phyloP scores from a whole-genome alignment of 2,888 invertebrate genomes.

The Ormyrus rosae region DNA sequence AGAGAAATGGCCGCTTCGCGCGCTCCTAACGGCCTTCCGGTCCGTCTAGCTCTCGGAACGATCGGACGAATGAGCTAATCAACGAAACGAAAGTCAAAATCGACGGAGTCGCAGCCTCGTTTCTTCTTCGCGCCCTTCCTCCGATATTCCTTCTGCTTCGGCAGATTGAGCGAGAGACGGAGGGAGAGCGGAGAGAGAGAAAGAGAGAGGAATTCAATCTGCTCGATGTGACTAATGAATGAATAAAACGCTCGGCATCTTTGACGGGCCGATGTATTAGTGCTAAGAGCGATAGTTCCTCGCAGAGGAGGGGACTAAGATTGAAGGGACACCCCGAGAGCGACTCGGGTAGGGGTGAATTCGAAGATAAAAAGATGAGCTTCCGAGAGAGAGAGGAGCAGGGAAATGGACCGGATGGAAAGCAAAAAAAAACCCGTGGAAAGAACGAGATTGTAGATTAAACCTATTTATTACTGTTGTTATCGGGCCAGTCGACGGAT shows the following conservation, averaged over 20 bases:
- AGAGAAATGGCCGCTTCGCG: slow-evolving; percentile 32
- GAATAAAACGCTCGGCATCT: slow-evolving; percentile 66
- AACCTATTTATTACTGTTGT: slow-evolving; percentile 10
- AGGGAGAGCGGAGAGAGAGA: background rate
- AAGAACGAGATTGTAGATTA: background rate
- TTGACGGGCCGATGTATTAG: slow-evolving; percentile 52
- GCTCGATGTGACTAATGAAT: slow-evolving; percentile 72
- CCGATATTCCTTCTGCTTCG: slow-evolving; percentile 35
- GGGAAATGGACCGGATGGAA: no score
- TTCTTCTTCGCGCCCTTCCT: slow-evolving; percentile 7
- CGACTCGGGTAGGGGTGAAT: background rate
- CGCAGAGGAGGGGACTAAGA: background rate
- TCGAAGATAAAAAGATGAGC: background rate
- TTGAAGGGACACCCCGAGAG: background rate
- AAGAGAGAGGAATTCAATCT: slow-evolving; percentile 47
- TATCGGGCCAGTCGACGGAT: background rate
- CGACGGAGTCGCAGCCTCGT: background rate
- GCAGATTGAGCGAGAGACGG: slow-evolving; percentile 9
- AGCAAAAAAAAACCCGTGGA: background rate
- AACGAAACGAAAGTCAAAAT: slow-evolving; percentile 20
- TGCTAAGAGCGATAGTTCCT: slow-evolving; percentile 13
- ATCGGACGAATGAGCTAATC: slow-evolving; percentile 32
- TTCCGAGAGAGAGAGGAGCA: background rate
- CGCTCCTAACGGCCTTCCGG: background rate
- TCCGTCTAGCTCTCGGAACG: background rate